These are phyloP conservation scores for Solenopsis invicta DNA, from an alignment of 1,140 invertebrate genomes.

Conservation along the genomic window DNA sequence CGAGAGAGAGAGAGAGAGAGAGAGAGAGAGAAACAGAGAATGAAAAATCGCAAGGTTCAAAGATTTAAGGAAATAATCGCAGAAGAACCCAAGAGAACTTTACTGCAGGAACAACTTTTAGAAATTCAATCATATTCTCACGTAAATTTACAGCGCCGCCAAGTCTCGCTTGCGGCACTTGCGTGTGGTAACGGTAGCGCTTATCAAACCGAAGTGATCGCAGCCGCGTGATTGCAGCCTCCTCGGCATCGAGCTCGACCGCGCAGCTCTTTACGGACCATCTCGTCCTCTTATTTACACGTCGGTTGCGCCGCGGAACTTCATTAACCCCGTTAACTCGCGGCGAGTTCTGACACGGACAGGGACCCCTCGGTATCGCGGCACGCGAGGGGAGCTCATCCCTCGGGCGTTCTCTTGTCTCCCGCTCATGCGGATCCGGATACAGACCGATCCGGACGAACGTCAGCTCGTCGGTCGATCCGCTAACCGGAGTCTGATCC, in stretches of 20 bases:
- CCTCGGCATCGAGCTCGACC: constrained; percentile 26
- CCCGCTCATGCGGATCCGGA: constrained; percentile 14
- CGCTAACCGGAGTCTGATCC: constrained; percentile 48
- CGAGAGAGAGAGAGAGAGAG: background rate
- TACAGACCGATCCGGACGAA: constrained; percentile 18
- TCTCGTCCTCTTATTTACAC: constrained; percentile 23
- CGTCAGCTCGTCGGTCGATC: constrained; percentile 47
- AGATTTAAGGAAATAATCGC: constrained; percentile 16
- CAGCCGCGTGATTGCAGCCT: background rate
- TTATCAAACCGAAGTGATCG: constrained; percentile 14
- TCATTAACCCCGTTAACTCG: constrained; percentile 36
- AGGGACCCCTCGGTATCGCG: constrained; percentile 17
- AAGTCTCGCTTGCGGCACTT: background rate
- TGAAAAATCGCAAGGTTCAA: background rate
- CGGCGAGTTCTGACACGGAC: constrained; percentile 50
- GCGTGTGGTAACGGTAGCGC: constrained; percentile 17
- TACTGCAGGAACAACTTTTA: background rate
- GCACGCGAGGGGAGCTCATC: background rate
- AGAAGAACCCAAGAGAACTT: background rate
- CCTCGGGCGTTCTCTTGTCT: constrained; percentile 4
- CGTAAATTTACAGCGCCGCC: background rate
- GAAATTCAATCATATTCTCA: background rate
- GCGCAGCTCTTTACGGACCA: background rate
- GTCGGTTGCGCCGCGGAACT: background rate
- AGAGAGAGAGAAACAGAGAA: background rate